A percentile compares a stretch with the other conserved stretches of the same genome.
Evolutionary conservation across 2,113 vertebrate species (phyloP).

Genomic region (Ochotona princeps): DNA sequence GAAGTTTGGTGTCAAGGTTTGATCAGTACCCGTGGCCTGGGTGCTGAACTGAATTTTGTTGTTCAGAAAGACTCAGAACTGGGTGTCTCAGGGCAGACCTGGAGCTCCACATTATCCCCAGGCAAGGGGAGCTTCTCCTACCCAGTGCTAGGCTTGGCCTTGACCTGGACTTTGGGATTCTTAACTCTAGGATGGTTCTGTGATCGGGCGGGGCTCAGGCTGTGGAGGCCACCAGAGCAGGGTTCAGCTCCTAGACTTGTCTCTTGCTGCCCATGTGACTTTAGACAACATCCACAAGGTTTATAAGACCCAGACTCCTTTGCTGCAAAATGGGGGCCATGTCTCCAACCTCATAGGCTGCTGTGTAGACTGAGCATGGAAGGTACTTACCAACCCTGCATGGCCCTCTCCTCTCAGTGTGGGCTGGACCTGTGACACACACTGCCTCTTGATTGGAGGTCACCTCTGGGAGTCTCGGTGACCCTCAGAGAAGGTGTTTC

Average conservation of each 20-base stretch:
- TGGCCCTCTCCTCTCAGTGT: neutral
- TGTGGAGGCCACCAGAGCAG: neutral
- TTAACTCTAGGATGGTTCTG: neutral
- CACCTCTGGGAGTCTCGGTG: neutral
- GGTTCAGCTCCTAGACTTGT: neutral
- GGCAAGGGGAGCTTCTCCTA: neutral
- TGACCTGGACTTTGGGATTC: neutral
- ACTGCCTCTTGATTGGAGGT: neutral
- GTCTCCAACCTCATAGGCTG: no score
- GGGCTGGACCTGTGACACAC: neutral
- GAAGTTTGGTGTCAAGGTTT: constrained; percentile 8
- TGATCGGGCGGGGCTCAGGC: neutral
- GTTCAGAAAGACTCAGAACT: neutral
- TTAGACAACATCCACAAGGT: neutral
- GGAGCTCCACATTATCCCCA: neutral
- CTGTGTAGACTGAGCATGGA: neutral
- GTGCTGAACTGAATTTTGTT: neutral
- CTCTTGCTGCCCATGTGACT: neutral
- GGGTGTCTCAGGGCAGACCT: neutral
- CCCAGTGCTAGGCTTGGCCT: neutral
- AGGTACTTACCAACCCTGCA: neutral
- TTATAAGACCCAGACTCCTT: neutral
- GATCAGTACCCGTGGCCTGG: neutral
- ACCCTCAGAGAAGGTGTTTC: neutral
- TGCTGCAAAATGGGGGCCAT: neutral